Evolutionary conservation across 2,113 vertebrate genomes (phyloP), one percentile per base, ranked within the genome.

Genomic region (Takifugu flavidus): DNA sequence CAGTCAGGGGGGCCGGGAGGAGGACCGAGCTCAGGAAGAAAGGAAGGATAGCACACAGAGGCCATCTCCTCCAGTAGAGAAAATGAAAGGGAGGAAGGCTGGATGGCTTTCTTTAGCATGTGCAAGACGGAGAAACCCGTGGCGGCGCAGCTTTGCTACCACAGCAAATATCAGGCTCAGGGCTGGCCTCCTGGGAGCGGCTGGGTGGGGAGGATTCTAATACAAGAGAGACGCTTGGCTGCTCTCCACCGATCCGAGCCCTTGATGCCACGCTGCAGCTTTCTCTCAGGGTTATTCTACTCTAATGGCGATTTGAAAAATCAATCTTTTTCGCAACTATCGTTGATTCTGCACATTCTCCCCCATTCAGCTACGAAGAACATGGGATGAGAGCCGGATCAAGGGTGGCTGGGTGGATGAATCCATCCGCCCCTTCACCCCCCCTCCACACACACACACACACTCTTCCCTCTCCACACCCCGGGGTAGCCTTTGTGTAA

Each of bases 81-180:
- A 86, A 77, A 20, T 82, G 70, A 93, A 92, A 89, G 75, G 74
- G 83, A 76, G 82, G 82, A 87, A 89, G 87, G 83, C 59, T 75
- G 65, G 69, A 74, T 65, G 65, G 1, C 85, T 91, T 86, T 87
- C 8, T 39, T 89, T 90, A 91, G 90, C 89, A 91, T 77, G 75
- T 82, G 88, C 44, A 59, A 59, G 78, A 56, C 78, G 83, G 68
- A 86, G 65, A 60, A 78, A 85, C 75, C 65, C 14, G 54, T 8
- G 80, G 75, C 62, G 88, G 50, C 63, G 74, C 67, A 79, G 85
- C 74, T 83, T 78, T 74, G 64, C 63, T 62, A 62, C 65, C 62
- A 70, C 57, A 86, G 86, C 69, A 89, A 89, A 88, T 67, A 79
- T 67, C 50, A 45, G 57, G 72, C 61, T 87, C 86, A 80, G 51